phyloP scores from a whole-genome alignment of 2,113 vertebrate genomes.

The Columba livia region DNA sequence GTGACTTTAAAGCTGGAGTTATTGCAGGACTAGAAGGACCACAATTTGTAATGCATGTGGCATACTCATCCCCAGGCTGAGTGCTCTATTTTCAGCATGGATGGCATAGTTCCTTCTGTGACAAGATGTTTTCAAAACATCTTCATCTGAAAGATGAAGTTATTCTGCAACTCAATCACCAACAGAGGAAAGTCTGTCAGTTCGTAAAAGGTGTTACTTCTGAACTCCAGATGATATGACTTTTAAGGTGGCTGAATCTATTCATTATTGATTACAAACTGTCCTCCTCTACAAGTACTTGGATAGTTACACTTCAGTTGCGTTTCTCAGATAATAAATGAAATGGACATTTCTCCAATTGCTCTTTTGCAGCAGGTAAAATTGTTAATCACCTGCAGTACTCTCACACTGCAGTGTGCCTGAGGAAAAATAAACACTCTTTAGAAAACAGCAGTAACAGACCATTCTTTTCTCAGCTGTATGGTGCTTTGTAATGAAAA shows the following conservation, averaged over 20 bases:
- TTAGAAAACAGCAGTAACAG: background rate
- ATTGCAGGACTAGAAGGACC: background rate
- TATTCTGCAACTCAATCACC: background rate
- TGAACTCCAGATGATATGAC: background rate
- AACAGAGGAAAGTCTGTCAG: background rate
- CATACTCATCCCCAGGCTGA: background rate
- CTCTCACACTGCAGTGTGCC: background rate
- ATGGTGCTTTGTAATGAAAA: background rate
- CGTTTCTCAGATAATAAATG: background rate
- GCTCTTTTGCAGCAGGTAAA: conserved; percentile 3
- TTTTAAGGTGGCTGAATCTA: background rate
- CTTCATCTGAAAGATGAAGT: background rate
- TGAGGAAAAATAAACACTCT: background rate
- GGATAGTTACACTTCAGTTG: background rate
- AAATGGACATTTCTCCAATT: background rate
- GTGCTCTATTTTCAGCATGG: background rate
- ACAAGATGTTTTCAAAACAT: background rate
- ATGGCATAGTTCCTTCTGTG: background rate
- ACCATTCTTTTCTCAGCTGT: background rate
- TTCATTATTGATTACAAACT: conserved; percentile 6
- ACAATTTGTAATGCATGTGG: background rate
- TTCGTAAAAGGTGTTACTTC: background rate
- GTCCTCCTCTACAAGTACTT: conserved; percentile 5
- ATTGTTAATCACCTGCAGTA: conserved; percentile 3
- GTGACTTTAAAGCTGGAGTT: background rate